A percentile compares a stretch with the other conserved stretches of the same genome.
Evolutionary conservation across 2,888 invertebrate genomes (phyloP).

Genomic region (Lingula anatina): DNA sequence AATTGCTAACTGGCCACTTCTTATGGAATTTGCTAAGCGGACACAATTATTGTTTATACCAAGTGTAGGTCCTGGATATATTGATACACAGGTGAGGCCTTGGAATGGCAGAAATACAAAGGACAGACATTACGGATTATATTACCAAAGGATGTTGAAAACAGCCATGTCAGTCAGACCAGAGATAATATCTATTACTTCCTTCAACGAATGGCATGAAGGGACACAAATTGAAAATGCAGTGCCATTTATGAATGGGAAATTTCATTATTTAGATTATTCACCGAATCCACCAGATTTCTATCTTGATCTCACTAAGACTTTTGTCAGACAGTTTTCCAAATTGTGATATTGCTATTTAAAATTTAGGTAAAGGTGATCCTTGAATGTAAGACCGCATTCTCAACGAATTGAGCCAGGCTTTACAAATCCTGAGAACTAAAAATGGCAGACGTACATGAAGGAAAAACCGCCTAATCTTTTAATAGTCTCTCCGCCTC

Average conservation of each 20-base stretch:
- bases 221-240: constrained; percentile 72
- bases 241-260: constrained; percentile 47
- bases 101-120: constrained; percentile 60
- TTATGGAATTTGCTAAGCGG: constrained; percentile 22
- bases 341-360: too few relatives aligned
- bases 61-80: constrained; percentile 67
- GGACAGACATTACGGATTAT: constrained; percentile 59
- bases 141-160: constrained; percentile 63
- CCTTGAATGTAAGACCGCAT: too few relatives aligned
- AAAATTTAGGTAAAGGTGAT: too few relatives aligned
- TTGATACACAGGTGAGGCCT: constrained; percentile 61
- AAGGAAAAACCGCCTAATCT: too few relatives aligned
- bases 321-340: too few relatives aligned
- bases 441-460: too few relatives aligned
- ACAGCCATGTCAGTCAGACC: constrained; percentile 60
- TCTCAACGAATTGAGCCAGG: too few relatives aligned
- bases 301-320: constrained; percentile 61
- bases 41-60: constrained; percentile 58
- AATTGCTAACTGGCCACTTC: constrained; percentile 39
- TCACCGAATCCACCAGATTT: constrained; percentile 60
- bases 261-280: constrained; percentile 59
- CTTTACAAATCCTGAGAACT: too few relatives aligned
- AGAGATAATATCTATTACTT: constrained; percentile 62
- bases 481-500: too few relatives aligned
- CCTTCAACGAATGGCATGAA: constrained; percentile 73